phyloP scores from a whole-genome alignment of 1,140 invertebrate genomes.

The Bombus consobrinus region DNA sequence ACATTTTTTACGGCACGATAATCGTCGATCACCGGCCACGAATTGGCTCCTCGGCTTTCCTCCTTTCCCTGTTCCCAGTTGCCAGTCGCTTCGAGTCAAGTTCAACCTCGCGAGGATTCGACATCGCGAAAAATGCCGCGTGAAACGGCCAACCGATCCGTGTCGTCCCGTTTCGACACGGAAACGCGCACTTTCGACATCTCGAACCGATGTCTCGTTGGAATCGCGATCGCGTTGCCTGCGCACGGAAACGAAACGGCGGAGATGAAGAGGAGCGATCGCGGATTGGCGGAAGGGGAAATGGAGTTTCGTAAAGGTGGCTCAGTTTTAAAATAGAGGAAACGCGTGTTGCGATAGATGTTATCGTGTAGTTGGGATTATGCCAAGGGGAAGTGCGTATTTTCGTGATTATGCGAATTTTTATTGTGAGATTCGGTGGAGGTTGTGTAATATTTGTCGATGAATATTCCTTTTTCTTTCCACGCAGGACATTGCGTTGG shows the following conservation, averaged over 20 bases:
- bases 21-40: constrained; percentile 10
- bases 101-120: constrained; percentile 23
- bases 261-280: background rate
- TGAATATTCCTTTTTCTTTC: background rate
- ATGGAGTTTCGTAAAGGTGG: background rate
- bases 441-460: background rate
- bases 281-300: background rate
- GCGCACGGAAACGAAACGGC: constrained; percentile 16
- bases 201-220: constrained; percentile 3
- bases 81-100: constrained; percentile 36
- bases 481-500: background rate
- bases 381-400: background rate
- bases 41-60: constrained; percentile 16
- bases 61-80: constrained; percentile 44
- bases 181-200: background rate
- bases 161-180: constrained; percentile 37
- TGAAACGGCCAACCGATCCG: constrained; percentile 32
- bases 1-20: background rate
- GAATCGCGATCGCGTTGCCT: constrained; percentile 1
- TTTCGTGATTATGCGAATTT: background rate
- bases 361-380: background rate
- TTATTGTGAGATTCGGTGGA: background rate
- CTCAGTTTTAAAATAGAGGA: background rate
- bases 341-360: background rate
- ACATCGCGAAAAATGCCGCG: constrained; percentile 12